These are phyloP conservation scores for Psilopsiagon aurifrons DNA, from an alignment of 2,113 vertebrate species.

Conservation along the genomic window DNA sequence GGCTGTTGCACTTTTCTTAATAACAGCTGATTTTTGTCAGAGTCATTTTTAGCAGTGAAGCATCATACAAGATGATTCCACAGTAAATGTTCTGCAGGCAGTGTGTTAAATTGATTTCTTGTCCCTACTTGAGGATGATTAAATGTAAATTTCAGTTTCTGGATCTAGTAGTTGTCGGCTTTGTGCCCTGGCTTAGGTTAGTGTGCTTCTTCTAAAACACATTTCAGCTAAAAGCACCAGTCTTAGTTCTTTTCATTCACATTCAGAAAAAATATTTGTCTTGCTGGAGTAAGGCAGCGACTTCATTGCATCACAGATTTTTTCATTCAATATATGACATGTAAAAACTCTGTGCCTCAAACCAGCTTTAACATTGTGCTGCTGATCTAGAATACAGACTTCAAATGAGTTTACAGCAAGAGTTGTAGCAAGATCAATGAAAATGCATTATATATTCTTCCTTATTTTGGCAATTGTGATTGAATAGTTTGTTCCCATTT, in stretches of 20 bases:
- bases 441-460: neutral
- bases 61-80: neutral
- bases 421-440: neutral
- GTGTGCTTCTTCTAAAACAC: neutral
- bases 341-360: neutral
- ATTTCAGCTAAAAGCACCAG: neutral
- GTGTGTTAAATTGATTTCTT: conserved; percentile 39
- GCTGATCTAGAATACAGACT: neutral
- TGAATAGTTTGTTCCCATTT: neutral
- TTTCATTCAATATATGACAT: neutral
- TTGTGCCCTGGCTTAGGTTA: neutral
- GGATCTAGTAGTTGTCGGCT: conserved; percentile 1
- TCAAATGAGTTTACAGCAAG: neutral
- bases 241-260: neutral
- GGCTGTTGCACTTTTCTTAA: neutral
- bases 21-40: neutral
- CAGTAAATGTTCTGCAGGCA: conserved; percentile 17
- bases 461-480: neutral
- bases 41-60: neutral
- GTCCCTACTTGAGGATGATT: neutral
- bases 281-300: neutral
- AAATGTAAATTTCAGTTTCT: conserved; percentile 42
- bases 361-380: neutral
- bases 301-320: neutral
- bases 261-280: neutral